Percentiles rank a stretch among this genome's conserved stretches.
Evolutionary conservation across 2,888 invertebrate species (phyloP).

Genomic region (Gastracanthus pulcherrimus): DNA sequence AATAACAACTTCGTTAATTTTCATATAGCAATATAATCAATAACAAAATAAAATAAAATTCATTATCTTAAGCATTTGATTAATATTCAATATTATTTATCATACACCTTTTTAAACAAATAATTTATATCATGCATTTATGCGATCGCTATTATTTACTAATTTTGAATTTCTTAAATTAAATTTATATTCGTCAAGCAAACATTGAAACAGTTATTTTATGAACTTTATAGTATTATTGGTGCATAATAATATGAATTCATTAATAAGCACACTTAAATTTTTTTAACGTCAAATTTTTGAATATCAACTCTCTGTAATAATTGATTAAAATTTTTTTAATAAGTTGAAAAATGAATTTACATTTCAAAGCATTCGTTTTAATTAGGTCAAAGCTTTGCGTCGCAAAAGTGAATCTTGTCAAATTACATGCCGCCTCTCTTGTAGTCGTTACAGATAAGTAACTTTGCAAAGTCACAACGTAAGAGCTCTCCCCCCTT

Average conservation of each 20-base stretch:
- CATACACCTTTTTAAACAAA: not conserved
- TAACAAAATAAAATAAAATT: not conserved
- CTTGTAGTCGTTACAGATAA: conserved; percentile 20
- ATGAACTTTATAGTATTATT: too few relatives aligned
- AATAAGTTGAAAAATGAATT: not conserved
- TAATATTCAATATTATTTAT: not conserved
- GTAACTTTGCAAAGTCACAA: conserved; percentile 14
- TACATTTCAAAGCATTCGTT: not conserved
- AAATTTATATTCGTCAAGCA: too few relatives aligned
- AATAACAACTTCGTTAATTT: not conserved
- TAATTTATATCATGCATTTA: not conserved
- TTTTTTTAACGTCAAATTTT: too few relatives aligned
- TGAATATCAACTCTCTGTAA: too few relatives aligned
- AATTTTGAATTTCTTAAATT: not conserved
- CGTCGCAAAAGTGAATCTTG: conserved; percentile 28
- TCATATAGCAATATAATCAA: not conserved
- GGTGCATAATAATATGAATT: too few relatives aligned
- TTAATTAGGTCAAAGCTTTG: conserved; percentile 23
- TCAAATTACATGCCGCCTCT: conserved; percentile 35
- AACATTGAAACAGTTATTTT: too few relatives aligned
- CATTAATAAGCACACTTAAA: too few relatives aligned
- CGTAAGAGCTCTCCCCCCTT: not conserved
- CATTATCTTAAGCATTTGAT: not conserved
- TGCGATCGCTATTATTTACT: not conserved
- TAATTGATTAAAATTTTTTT: not conserved